Percentiles rank a stretch among this genome's conserved stretches.
Evolutionary conservation across 2,797 vertebrate species (phyloP).

Genomic region (Takifugu rubripes): DNA sequence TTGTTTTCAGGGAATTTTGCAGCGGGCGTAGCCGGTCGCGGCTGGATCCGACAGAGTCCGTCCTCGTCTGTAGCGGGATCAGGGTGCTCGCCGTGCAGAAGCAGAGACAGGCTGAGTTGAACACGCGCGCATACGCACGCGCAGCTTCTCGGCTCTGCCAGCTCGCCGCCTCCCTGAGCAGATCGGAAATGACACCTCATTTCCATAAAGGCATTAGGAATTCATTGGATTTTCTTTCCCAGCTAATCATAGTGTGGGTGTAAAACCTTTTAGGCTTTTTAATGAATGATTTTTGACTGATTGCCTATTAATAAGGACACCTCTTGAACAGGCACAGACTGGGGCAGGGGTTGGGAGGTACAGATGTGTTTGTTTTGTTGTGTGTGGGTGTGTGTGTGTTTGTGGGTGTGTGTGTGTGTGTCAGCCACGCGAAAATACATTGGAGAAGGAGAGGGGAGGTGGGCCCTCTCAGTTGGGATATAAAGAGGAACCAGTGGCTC

Average conservation of each 20-base stretch:
- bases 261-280: conserved; percentile 98
- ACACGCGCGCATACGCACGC: conserved; percentile 32
- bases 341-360: conserved; percentile 67
- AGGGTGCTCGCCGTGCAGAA: conserved; percentile 44
- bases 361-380: conserved; percentile 72
- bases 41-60: conserved; percentile 38
- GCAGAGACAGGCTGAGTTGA: conserved; percentile 37
- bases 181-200: conserved; percentile 96
- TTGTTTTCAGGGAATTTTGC: background rate
- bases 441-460: conserved; percentile 55
- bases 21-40: conserved; percentile 34
- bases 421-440: conserved; percentile 67
- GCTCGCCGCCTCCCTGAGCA: conserved; percentile 83
- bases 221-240: conserved; percentile 94
- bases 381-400: conserved; percentile 46
- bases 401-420: conserved; percentile 39
- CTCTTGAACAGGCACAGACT: conserved; percentile 91
- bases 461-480: conserved; percentile 85
- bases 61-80: conserved; percentile 50
- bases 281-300: conserved; percentile 99
- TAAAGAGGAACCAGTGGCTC: conserved; percentile 97
- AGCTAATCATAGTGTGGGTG: conserved; percentile 97
- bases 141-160: conserved; percentile 52
- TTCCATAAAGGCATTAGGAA: conserved; percentile 99
- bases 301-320: conserved; percentile 99